Evolutionary conservation across 1,140 invertebrate genomes (phyloP).

Genomic region (Andrena cerasifolii): DNA sequence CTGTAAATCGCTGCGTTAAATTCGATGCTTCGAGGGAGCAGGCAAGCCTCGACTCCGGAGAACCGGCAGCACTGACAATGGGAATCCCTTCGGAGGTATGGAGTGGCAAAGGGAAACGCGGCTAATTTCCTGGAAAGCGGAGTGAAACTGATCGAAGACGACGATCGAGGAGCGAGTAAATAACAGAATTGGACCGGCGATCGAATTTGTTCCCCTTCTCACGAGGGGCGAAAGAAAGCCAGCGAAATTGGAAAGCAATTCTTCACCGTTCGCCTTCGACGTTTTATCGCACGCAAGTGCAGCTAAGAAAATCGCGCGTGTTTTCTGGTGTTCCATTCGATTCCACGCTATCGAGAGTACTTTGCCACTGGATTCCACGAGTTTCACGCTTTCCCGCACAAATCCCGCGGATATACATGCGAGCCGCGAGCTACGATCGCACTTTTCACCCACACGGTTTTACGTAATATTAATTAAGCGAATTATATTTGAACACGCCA

Average conservation of each 20-base stretch:
- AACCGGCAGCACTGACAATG: constrained; percentile 6
- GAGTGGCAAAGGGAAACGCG: constrained; percentile 26
- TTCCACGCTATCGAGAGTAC: background rate
- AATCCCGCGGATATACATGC: no score
- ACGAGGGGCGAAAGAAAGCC: background rate
- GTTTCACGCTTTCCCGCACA: no score
- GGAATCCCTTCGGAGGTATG: constrained; percentile 19
- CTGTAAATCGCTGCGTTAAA: constrained; percentile 6
- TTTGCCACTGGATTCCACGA: no score
- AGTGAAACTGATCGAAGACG: constrained; percentile 47
- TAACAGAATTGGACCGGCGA: constrained; percentile 42
- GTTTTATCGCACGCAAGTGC: background rate
- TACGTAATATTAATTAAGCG: no score
- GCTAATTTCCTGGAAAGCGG: constrained; percentile 43
- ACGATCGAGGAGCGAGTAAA: constrained; percentile 38
- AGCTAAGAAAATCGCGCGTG: background rate
- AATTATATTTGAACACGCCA: no score
- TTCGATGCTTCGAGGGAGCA: constrained; percentile 22
- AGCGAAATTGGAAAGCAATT: constrained; percentile 31
- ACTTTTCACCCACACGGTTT: no score
- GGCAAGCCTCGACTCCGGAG: background rate
- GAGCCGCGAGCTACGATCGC: no score
- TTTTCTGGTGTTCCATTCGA: constrained; percentile 7
- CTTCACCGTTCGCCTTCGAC: background rate
- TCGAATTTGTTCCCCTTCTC: constrained; percentile 42